Conservation (phyloP, 37 sponge, comb jelly and placozoan species). For the Haliclona indistincta region DNA sequence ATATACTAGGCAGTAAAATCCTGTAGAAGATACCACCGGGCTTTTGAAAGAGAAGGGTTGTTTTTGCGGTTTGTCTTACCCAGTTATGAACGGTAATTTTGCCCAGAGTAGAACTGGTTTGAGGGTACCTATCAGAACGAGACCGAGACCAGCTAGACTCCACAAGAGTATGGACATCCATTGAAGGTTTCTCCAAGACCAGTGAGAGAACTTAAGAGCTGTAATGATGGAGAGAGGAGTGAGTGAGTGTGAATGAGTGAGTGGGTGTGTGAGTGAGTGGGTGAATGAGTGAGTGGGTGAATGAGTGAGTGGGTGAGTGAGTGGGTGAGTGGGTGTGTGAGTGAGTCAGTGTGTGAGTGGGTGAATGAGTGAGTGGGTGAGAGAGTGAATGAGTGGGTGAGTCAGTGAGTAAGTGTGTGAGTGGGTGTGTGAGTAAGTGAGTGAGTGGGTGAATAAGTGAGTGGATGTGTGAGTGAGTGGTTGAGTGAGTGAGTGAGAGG, state of each 20-base stretch:
- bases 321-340: not conserved
- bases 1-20: not conserved
- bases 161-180: not conserved
- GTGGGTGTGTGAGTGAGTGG: not conserved
- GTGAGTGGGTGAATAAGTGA: constrained; percentile 6
- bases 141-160: not conserved
- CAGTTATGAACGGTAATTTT: not conserved
- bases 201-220: not conserved
- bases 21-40: not conserved
- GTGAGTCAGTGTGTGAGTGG: constrained; percentile 16
- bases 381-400: constrained; percentile 18
- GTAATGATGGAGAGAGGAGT: not conserved
- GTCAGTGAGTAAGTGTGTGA: constrained; percentile 2
- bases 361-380: not conserved
- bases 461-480: constrained; percentile 19
- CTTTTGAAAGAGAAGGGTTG: not conserved
- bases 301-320: not conserved
- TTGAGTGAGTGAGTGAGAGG: constrained; percentile 18
- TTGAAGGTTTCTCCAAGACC: not conserved
- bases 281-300: not conserved
- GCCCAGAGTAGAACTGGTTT: not conserved
- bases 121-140: not conserved
- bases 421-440: constrained; percentile 12
- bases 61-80: not conserved
- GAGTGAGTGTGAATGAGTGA: not conserved